These are phyloP conservation scores for Calosoma granatense DNA, from an alignment of 1,140 invertebrate genomes.

Conservation along the genomic window DNA sequence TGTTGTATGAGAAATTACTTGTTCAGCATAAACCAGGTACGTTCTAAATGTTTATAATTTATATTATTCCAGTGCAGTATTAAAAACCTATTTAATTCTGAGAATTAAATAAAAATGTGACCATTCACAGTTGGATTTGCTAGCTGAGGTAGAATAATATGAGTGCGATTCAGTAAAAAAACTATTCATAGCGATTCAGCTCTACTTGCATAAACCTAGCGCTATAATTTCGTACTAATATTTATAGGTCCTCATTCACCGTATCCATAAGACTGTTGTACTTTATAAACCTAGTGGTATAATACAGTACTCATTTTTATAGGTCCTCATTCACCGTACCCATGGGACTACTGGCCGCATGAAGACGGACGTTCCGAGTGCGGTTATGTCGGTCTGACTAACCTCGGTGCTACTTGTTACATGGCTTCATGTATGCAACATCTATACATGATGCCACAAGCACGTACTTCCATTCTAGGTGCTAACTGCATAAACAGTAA, in stretches of 20 bases:
- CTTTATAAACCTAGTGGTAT: too few species aligned
- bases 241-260: constrained; percentile 63
- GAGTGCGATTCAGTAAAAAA: too few species aligned
- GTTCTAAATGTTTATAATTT: too few species aligned
- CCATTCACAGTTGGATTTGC: too few species aligned
- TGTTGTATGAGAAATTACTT: constrained; percentile 71
- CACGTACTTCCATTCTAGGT: constrained; percentile 67
- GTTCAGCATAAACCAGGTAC: constrained; percentile 74
- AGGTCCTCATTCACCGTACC: constrained; percentile 75
- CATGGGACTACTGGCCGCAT: constrained; percentile 95
- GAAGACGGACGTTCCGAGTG: constrained; percentile 88
- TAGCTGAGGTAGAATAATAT: too few species aligned
- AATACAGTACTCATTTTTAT: too few species aligned
- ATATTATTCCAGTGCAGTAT: not conserved
- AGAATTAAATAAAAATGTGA: constrained; percentile 2
- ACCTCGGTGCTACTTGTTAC: constrained; percentile 92
- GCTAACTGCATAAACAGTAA: constrained; percentile 50
- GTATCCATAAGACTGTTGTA: constrained; percentile 95
- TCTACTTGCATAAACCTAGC: too few species aligned
- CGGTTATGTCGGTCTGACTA: constrained; percentile 89
- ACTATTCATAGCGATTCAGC: too few species aligned
- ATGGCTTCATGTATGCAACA: constrained; percentile 97
- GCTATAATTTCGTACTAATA: too few species aligned
- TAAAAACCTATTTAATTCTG: constrained; percentile 9
- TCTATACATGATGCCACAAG: constrained; percentile 92